Percentiles rank a stretch among this genome's conserved stretches.
phyloP scores from a whole-genome alignment of 2,113 vertebrate species.

The Pachypanchax playfairii region DNA sequence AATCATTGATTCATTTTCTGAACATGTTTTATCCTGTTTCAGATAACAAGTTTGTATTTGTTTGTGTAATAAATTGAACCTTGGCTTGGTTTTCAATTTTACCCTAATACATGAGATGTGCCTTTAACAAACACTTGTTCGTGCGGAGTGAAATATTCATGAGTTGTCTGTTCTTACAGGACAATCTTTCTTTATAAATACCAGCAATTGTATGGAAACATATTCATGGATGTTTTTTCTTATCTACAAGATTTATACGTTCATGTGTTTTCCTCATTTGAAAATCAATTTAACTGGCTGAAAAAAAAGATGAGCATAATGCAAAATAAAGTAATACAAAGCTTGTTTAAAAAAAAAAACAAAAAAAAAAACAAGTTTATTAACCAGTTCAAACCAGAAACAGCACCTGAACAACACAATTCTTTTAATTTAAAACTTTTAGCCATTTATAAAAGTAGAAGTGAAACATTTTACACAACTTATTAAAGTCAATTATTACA shows the following conservation, averaged over 20 bases:
- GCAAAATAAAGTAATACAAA: not conserved
- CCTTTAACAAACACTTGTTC: not conserved
- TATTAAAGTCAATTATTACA: no score
- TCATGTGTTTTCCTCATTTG: not conserved
- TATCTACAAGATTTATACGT: not conserved
- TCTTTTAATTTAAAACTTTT: no score
- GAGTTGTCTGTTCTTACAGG: not conserved
- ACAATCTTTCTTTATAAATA: not conserved
- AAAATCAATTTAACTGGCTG: not conserved
- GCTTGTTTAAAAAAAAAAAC: no score
- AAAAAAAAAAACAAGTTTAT: no score
- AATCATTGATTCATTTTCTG: not conserved
- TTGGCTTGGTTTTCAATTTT: not conserved
- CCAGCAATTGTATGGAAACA: not conserved
- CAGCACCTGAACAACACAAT: no score
- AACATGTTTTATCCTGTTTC: not conserved
- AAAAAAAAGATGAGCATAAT: slow-evolving; percentile 11
- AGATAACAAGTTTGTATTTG: not conserved
- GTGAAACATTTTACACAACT: no score
- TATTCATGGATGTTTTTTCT: not conserved
- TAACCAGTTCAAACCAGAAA: no score
- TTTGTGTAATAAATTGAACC: not conserved
- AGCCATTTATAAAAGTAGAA: no score
- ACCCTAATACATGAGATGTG: not conserved
- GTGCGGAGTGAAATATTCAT: not conserved